These are phyloP conservation scores for Picathartes gymnocephalus DNA, from an alignment of 2,113 vertebrate genomes.

Conservation along the genomic window DNA sequence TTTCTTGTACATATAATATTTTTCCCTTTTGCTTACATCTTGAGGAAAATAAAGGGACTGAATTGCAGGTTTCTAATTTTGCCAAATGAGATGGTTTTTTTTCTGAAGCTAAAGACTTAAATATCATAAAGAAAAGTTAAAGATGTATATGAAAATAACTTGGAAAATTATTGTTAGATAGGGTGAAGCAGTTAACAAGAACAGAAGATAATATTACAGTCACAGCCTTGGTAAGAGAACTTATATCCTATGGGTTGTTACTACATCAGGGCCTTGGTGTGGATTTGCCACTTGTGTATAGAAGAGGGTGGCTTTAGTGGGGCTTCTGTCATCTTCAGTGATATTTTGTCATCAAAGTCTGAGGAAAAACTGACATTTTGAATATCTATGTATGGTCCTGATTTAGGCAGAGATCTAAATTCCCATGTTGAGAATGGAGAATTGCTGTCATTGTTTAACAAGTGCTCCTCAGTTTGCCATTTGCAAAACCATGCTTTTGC, in stretches of 20 bases:
- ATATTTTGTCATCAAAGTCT: background rate
- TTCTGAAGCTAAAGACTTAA: background rate
- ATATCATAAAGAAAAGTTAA: background rate
- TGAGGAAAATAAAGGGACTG: background rate
- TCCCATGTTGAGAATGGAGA: background rate
- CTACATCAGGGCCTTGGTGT: background rate
- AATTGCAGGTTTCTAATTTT: background rate
- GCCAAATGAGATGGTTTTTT: background rate
- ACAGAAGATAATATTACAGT: background rate
- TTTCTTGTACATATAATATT: background rate
- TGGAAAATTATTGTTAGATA: background rate
- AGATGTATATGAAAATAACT: background rate
- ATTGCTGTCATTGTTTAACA: background rate
- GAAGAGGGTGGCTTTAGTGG: background rate
- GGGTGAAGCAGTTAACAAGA: background rate
- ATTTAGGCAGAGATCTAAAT: background rate
- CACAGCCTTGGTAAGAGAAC: background rate
- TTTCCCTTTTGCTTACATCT: background rate
- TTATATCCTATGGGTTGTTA: background rate
- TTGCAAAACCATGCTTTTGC: background rate
- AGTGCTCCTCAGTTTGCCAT: background rate
- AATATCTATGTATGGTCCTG: background rate
- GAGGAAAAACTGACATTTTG: background rate
- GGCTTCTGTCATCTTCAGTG: background rate
- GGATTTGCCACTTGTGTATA: background rate